Base-by-base conservation (phyloP, 2,113 vertebrate species). In the Hemibagrus wyckioides region DNA sequence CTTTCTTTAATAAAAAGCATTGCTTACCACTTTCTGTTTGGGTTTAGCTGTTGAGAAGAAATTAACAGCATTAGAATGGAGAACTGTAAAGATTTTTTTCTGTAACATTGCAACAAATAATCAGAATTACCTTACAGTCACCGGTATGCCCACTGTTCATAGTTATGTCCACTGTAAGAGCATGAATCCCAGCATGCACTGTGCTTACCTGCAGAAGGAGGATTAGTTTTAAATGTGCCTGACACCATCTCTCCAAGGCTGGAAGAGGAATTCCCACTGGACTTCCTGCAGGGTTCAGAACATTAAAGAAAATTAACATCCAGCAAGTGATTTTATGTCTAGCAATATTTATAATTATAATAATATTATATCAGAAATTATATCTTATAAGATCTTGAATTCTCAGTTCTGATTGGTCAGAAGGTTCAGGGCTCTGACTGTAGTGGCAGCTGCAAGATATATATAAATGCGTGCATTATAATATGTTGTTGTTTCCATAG, bases 181-280 rank as follows among this genome's bases (percentile, higher is more conserved):
- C 69, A 28, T 44, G 4, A 44, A 44, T 25, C 1, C 23, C 19
- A 54, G 30, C 19, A 17, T 57, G 52, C 28, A 54, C 25, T 65
- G 57, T 39, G 90, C 95, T 91, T 88, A 99, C 98, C 97, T 93
- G 97, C 91, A 90, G 97, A 96, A 89, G 96, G 97, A 33, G 98
- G 97, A 54, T 97, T 99, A 76, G 97, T 96, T 92, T 97, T 97
- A 92, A 99, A 99, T 0, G 97, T 97, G 82, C 97, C 98, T 57
- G 98, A 97, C 88, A 99, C 97, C 97, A 99, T 98, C 90, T 99
- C 98, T 89, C 98, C 98, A 19, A 99, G 96, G 92, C 98, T 99
- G 89, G 98, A 99, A 81, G 98, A 98, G 83, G 97, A 99, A 94
- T 99, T 99, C 80, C 97, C 98, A 89, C 97, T 97, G 13, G 98